Conservation (phyloP, 2,797 vertebrate genomes). For the Hirundo rustica region DNA sequence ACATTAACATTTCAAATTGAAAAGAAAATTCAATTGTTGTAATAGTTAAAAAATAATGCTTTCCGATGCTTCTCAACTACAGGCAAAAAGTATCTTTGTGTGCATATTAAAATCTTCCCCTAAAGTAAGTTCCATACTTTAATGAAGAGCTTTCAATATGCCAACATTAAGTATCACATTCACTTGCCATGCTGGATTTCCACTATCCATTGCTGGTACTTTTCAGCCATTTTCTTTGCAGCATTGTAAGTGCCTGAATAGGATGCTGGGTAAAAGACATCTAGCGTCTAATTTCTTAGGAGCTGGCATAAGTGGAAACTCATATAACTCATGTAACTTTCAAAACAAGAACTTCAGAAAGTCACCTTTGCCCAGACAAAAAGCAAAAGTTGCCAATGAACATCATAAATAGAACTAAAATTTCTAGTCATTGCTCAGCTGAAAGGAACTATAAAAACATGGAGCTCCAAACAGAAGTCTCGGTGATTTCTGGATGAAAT, state of each 20-base stretch:
- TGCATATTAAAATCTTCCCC: neutral
- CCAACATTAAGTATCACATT: neutral
- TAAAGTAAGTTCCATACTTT: neutral
- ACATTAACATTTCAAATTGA: constrained; percentile 15
- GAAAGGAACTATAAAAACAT: neutral
- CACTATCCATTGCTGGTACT: neutral
- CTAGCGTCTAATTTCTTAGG: neutral
- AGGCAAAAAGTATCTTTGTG: neutral
- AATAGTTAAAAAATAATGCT: too few relatives aligned
- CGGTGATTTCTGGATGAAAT: neutral
- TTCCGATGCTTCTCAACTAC: neutral
- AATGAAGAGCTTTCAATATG: neutral
- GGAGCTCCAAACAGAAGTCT: neutral
- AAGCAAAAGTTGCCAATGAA: neutral
- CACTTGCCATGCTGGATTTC: neutral
- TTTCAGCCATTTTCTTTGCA: neutral
- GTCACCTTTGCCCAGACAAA: neutral
- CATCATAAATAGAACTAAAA: neutral
- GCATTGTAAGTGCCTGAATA: neutral
- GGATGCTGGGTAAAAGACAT: neutral
- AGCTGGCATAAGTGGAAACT: neutral
- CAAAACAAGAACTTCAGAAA: neutral
- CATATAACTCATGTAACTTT: neutral
- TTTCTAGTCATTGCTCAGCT: neutral
- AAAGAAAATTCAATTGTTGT: neutral